Conservation (phyloP, 2,113 vertebrate species). For the Symphodus melops region DNA sequence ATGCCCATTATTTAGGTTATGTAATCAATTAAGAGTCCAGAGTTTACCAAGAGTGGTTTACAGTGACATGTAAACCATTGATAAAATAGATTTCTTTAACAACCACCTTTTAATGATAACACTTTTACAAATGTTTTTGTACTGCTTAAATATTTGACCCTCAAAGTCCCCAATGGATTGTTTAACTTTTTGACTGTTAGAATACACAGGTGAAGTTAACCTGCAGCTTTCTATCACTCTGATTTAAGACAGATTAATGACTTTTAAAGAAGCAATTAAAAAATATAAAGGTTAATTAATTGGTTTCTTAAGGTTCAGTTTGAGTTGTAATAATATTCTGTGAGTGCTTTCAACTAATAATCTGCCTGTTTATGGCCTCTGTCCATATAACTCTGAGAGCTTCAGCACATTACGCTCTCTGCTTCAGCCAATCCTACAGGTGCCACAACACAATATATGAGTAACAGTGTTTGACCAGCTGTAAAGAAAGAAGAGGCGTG, state of each 20-base stretch:
- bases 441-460: conserved; percentile 30
- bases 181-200: too few species aligned
- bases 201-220: not conserved
- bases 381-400: conserved; percentile 14
- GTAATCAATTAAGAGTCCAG: conserved; percentile 43
- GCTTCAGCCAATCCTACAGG: conserved; percentile 31
- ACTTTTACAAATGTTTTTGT: not conserved
- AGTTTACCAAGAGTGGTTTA: conserved; percentile 34
- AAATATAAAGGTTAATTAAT: not conserved
- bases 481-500: not conserved
- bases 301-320: not conserved
- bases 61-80: conserved; percentile 8
- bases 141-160: not conserved
- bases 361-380: conserved; percentile 50
- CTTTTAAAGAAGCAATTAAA: not conserved
- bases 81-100: not conserved
- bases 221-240: not conserved
- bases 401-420: conserved; percentile 1
- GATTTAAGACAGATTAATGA: not conserved
- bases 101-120: not conserved
- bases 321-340: not conserved
- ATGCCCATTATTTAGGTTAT: not conserved
- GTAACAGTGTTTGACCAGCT: conserved; percentile 18
- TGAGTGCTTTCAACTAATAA: conserved; percentile 17
- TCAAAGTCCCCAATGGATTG: not conserved